Evolutionary conservation across 2,888 invertebrate species (phyloP).

Genomic region (Toxonevra muliebris): DNA sequence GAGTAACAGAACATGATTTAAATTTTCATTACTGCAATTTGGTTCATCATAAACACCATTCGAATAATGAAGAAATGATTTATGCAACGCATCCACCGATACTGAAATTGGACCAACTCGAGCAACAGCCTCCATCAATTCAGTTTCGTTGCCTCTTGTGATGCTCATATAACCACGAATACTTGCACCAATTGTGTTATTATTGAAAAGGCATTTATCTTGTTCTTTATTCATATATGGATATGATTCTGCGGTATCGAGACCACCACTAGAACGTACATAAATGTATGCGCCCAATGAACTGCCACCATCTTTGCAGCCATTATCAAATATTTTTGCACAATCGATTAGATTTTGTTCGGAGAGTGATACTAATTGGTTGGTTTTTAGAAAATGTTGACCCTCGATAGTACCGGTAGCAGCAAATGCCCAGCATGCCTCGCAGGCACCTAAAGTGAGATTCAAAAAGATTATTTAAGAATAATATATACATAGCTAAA

Average conservation of each 20-base stretch:
- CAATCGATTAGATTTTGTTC: conserved; percentile 95
- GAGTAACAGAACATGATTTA: conserved; percentile 79
- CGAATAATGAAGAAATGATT: conserved; percentile 86
- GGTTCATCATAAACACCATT: conserved; percentile 84
- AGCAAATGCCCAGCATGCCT: conserved; percentile 94
- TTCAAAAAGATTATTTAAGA: too few species aligned
- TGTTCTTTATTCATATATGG: conserved; percentile 84
- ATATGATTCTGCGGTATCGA: conserved; percentile 89
- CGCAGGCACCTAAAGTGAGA: conserved; percentile 71
- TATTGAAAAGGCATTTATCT: conserved; percentile 75
- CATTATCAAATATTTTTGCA: conserved; percentile 82
- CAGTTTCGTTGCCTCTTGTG: conserved; percentile 74
- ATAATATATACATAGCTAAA: too few species aligned
- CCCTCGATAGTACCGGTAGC: conserved; percentile 92
- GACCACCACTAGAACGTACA: conserved; percentile 82
- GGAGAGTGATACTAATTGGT: conserved; percentile 81
- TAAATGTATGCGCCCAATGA: conserved; percentile 87
- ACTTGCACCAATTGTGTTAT: conserved; percentile 76
- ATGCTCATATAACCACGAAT: conserved; percentile 84
- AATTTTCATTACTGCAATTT: conserved; percentile 73
- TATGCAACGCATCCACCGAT: conserved; percentile 88
- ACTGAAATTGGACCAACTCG: conserved; percentile 86
- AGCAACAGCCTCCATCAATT: conserved; percentile 81
- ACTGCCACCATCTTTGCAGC: conserved; percentile 83
- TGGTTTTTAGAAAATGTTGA: conserved; percentile 84